Conservation (phyloP, 2,888 invertebrate species). For the Didymodactylos carnosus region DNA sequence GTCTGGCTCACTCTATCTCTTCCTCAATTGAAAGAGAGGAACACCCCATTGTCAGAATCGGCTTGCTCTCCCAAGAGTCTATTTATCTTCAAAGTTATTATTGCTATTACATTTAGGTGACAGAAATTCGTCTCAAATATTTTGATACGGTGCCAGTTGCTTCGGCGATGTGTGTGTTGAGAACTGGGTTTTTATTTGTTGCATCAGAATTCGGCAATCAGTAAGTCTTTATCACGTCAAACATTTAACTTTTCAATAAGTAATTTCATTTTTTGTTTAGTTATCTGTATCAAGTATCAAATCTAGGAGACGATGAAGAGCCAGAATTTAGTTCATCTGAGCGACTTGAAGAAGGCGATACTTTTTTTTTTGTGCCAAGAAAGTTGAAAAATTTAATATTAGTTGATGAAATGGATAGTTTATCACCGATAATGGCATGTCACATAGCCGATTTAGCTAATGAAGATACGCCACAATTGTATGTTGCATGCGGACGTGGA, state of each 20-base stretch:
- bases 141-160: slow-evolving; percentile 97
- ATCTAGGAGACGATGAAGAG: slow-evolving; percentile 93
- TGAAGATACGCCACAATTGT: slow-evolving; percentile 94
- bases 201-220: slow-evolving; percentile 98
- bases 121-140: slow-evolving; percentile 92
- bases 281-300: slow-evolving; percentile 93
- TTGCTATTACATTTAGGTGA: slow-evolving; percentile 42
- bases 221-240: slow-evolving; percentile 46
- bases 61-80: not conserved
- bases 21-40: too few relatives aligned
- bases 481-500: slow-evolving; percentile 82
- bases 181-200: slow-evolving; percentile 92
- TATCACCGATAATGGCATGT: slow-evolving; percentile 66
- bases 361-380: slow-evolving; percentile 90
- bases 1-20: too few relatives aligned
- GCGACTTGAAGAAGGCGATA: slow-evolving; percentile 93
- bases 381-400: slow-evolving; percentile 74
- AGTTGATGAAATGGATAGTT: slow-evolving; percentile 85
- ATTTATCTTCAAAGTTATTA: too few relatives aligned
- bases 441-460: slow-evolving; percentile 52
- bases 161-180: slow-evolving; percentile 83
- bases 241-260: not conserved
- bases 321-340: slow-evolving; percentile 94
- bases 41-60: too few relatives aligned
- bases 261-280: slow-evolving; percentile 37